Conservation (phyloP, 2,797 vertebrate species). For the Ambastaia sidthimunki region DNA sequence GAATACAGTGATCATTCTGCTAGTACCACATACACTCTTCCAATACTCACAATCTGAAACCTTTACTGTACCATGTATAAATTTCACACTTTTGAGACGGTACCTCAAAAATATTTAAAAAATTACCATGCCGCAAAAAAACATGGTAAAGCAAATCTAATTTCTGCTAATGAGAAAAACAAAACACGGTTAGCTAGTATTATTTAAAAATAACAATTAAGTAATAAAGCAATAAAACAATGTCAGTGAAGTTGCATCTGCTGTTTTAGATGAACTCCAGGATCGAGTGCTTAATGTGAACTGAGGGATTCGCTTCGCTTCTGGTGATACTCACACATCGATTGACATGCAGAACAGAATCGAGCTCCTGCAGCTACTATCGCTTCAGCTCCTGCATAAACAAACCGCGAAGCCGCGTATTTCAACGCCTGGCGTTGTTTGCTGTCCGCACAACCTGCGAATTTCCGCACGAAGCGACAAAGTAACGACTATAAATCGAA, state of each 20-base stretch:
- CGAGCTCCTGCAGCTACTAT: not conserved
- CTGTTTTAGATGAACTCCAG: not conserved
- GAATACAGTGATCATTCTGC: no score
- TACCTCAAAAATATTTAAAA: no score
- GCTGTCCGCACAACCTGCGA: not conserved
- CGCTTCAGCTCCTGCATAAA: slow-evolving; percentile 15
- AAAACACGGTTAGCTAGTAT: no score
- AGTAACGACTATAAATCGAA: not conserved
- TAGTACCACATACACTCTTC: no score
- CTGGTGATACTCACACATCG: slow-evolving; percentile 3
- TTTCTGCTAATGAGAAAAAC: no score
- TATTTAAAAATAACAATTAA: not conserved
- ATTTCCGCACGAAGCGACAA: not conserved
- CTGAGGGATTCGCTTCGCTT: slow-evolving; percentile 9
- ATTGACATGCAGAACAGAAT: slow-evolving; percentile 20
- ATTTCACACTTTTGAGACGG: no score
- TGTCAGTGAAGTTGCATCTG: not conserved
- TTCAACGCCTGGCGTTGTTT: not conserved
- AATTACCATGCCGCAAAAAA: no score
- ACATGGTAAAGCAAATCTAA: no score
- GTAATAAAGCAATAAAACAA: not conserved
- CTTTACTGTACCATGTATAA: no score
- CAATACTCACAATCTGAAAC: no score
- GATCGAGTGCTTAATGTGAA: slow-evolving; percentile 4
- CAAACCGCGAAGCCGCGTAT: not conserved